These are phyloP conservation scores for Pygocentrus nattereri DNA, from an alignment of 2,797 vertebrate genomes.

Conservation along the genomic window DNA sequence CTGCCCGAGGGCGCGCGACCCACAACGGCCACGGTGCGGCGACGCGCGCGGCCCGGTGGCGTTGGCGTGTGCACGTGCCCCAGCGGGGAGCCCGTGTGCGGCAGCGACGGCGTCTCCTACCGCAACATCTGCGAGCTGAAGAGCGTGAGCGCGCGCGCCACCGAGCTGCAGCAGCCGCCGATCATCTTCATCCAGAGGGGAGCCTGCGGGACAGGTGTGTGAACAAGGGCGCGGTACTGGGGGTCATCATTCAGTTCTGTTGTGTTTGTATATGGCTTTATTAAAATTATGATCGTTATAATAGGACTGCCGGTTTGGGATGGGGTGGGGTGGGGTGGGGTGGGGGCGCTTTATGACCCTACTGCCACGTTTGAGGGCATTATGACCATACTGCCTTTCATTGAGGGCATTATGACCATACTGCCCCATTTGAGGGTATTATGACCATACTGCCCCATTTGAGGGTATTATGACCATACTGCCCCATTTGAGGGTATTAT, in stretches of 20 bases:
- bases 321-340: not conserved
- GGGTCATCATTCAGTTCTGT: no score
- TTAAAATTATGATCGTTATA: no score
- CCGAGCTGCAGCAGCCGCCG: slow-evolving; percentile 79
- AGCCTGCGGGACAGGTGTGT: slow-evolving; percentile 86
- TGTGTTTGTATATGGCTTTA: no score
- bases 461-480: not conserved
- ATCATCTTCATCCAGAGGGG: slow-evolving; percentile 92
- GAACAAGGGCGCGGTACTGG: not conserved
- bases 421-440: not conserved
- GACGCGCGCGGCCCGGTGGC: slow-evolving; percentile 78
- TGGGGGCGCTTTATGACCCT: not conserved
- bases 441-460: not conserved
- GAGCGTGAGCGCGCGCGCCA: slow-evolving; percentile 81
- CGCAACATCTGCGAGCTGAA: slow-evolving; percentile 89
- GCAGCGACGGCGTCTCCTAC: slow-evolving; percentile 92
- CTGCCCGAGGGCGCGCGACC: slow-evolving; percentile 76
- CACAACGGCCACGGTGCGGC: slow-evolving; percentile 81
- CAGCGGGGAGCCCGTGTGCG: slow-evolving; percentile 87
- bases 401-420: not conserved
- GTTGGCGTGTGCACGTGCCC: slow-evolving; percentile 84
- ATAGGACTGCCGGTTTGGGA: no score
- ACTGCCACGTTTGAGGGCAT: not conserved
- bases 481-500: not conserved
- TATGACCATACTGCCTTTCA: not conserved